Base-by-base conservation (phyloP, 1,140 invertebrate species). In the Halictus rubicundus region DNA sequence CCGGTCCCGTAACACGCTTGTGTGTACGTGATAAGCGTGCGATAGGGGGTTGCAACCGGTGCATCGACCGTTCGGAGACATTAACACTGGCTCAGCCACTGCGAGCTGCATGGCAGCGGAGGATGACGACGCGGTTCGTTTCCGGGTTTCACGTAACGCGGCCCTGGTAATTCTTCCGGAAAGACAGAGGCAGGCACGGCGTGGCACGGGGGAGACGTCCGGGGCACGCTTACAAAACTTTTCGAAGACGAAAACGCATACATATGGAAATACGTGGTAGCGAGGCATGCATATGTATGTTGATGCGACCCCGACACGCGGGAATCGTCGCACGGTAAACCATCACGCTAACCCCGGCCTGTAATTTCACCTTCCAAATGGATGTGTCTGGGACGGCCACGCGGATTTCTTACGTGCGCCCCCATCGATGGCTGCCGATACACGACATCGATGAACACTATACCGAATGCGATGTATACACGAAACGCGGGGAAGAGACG, bases 401-500 rank as follows among this genome's bases (percentile, higher is more conserved):
- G 46, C 61, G 76, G 80, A 80, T 79, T 79, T 84, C 81, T 83
- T 84, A 83, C 60, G 54, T 66, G 57, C 32, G 79, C 79, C 60
- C 60, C 46, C 59, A 49, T 32, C 60, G 79, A 80, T 71, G 73
- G 71, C 82, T 66, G 83, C 49, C 82, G 78, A 85, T 85, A 76
- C 73, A 68, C 32, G 82, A 80, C 77, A 72, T 84, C 82, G 82
- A 84, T 85, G 82, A 85, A 85, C 76, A 77, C 77, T 39, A 80
- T 68, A 54, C 59, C 57, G 39, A 83, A 59, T 42, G 23, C 68
- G 54, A 81, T 63, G 78, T 80, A 42, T 42, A 68, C 52, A 57
- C 23, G 52, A 57, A 54, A 37, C 19, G 66, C 19, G 78, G 27
- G 61, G 16, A 52, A 52, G 4, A 52, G 19, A 14, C 49, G 2